Base-by-base conservation (phyloP, 2,113 vertebrate species). In the Erythrocercus mccallii region DNA sequence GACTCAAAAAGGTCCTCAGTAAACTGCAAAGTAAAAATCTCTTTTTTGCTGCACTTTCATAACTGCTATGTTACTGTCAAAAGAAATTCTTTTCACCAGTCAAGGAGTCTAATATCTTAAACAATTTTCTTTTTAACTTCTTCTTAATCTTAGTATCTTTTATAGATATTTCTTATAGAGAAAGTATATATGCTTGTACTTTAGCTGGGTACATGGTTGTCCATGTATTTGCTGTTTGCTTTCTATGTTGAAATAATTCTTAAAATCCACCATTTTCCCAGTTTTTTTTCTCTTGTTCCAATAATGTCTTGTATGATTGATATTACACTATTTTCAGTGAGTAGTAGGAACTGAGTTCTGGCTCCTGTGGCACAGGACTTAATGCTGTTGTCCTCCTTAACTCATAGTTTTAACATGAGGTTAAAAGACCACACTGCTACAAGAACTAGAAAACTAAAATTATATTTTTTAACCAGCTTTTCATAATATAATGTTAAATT, bases 181-280 rank as follows among this genome's bases (percentile, higher is more conserved):
- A 61, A 64, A 58, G 2, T 51, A 6, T 13, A 24, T 44, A 5
- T 57, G 2, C 10, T 77, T 71, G 10, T 58, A 60, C 21, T 48
- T 83, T 17, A 80, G 1, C 4, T 85, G 54, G 9, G 33, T 51
- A 44, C 5, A 7, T 53, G 3, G 18, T 16, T 72, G 16, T 24
- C 14, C 27, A 33, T 66, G 10, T 3, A 88, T 48, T 71, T 88
- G 5, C 11, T 85, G 1, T 70, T 81, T 48, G 7, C 5, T 81
- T 73, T 53, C 27, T 13, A 61, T 16, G 2, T 6, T 61, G 61
- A 84, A 84, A 61, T 37, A 53, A 47, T 47, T 65, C 27, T 15
- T 7, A 4, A 65, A 82, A 48, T 15, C 3, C 6, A 57, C 1
- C 0, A 11, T 45, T 79, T 87, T 15, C 4, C 4, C 3, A 7